Evolutionary conservation across 2,888 invertebrate genomes (phyloP).

Genomic region (Nebria salina): DNA sequence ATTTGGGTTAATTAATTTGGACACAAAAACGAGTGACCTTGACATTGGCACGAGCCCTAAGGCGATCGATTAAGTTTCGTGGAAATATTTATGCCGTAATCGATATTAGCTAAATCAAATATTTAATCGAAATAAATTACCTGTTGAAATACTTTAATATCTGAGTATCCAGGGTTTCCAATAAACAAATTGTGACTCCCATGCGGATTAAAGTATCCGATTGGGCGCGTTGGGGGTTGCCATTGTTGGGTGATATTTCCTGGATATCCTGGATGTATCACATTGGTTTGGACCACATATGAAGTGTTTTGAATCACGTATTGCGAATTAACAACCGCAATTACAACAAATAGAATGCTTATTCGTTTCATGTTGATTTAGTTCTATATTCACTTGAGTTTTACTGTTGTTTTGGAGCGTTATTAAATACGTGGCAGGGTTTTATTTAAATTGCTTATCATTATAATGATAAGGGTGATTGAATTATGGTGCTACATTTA

Average conservation of each 20-base stretch:
- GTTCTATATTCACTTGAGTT: not conserved
- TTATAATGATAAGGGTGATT: not conserved
- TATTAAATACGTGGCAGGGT: not conserved
- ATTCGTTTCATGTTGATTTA: not conserved
- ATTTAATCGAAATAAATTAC: not conserved
- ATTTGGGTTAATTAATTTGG: not conserved
- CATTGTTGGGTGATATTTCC: not conserved
- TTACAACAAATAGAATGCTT: not conserved
- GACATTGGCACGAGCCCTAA: not conserved
- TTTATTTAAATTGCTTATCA: not conserved
- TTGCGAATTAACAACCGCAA: not conserved
- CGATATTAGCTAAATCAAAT: no score
- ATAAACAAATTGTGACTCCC: slow-evolving; percentile 33
- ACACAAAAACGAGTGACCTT: not conserved
- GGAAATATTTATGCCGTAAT: no score
- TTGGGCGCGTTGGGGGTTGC: not conserved
- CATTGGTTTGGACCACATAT: not conserved
- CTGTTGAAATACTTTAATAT: slow-evolving; percentile 26
- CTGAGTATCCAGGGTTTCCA: slow-evolving; percentile 18
- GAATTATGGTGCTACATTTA: not conserved
- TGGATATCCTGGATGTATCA: not conserved
- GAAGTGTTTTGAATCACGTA: not conserved
- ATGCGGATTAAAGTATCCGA: not conserved
- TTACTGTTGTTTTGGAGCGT: not conserved
- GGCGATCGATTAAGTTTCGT: not conserved